A percentile compares a stretch with the other conserved stretches of the same genome.
These are phyloP conservation scores for Umimayanthus kanabou DNA, from an alignment of 92 coral and sea anemone genomes.

Conservation along the genomic window DNA sequence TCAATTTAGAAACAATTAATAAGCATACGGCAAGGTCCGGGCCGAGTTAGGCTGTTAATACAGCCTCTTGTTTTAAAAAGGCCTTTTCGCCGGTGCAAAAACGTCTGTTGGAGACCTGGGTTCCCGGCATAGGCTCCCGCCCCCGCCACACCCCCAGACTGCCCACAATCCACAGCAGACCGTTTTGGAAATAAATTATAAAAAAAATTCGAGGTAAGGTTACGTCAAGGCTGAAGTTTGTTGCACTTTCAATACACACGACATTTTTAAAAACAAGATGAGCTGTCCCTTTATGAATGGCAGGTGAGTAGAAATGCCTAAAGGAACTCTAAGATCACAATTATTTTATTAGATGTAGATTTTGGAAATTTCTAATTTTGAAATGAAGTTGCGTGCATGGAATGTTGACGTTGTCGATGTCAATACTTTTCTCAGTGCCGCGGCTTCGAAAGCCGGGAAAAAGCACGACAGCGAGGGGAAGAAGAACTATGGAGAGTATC, in stretches of 20 bases:
- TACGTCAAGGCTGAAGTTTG: neutral
- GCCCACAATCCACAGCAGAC: neutral
- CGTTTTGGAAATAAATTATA: neutral
- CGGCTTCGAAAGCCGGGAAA: slow-evolving; percentile 64
- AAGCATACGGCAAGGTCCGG: too few relatives aligned
- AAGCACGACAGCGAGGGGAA: slow-evolving; percentile 4
- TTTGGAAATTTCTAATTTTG: neutral
- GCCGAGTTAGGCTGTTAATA: too few relatives aligned
- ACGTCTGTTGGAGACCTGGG: neutral
- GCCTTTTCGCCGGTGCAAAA: too few relatives aligned
- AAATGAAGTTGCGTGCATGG: neutral
- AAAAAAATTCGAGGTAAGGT: neutral
- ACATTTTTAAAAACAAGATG: neutral
- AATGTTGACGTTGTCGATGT: slow-evolving; percentile 8
- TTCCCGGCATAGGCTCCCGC: neutral
- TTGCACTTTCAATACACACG: neutral
- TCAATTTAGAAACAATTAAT: too few relatives aligned
- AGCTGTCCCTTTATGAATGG: slow-evolving; percentile 17
- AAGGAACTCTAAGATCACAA: neutral
- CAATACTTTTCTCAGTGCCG: slow-evolving; percentile 76
- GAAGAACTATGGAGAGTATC: slow-evolving; percentile 13
- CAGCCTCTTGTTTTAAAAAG: too few relatives aligned
- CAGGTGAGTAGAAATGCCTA: slow-evolving; percentile 4
- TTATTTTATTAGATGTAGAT: neutral
- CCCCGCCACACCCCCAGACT: slow-evolving; percentile 9